These are phyloP conservation scores for Pelodiscus sinensis DNA, from an alignment of 2,113 vertebrate genomes.

Conservation along the genomic window DNA sequence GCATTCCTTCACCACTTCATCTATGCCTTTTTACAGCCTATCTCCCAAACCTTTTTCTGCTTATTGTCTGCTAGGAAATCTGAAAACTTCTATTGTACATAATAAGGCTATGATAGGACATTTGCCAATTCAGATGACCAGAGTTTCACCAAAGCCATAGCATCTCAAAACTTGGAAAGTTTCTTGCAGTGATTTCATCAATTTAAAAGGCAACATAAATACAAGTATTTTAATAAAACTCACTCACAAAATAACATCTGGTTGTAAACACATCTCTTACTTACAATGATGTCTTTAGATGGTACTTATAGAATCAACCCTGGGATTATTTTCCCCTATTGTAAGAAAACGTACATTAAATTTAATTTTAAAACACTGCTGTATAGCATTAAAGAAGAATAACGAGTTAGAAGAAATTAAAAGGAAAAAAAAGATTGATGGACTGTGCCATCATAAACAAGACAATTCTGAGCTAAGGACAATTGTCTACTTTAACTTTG, in stretches of 20 bases:
- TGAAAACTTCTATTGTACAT: not conserved
- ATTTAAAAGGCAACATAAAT: not conserved
- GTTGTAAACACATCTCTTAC: not conserved
- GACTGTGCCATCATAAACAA: not conserved
- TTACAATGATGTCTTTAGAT: not conserved
- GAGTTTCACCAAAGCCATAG: not conserved
- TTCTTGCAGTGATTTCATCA: conserved; percentile 4
- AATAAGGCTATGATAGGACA: not conserved
- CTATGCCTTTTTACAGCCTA: not conserved
- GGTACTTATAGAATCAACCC: not conserved
- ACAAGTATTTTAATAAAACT: not conserved
- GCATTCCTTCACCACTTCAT: not conserved
- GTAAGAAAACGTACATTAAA: not conserved
- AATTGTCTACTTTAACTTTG: not conserved
- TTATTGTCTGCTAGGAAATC: not conserved
- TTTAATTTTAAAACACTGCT: not conserved
- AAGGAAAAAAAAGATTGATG: not conserved
- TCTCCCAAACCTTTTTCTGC: not conserved
- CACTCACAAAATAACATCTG: not conserved
- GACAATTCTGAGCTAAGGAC: not conserved
- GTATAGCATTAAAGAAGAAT: not conserved
- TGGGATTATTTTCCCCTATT: not conserved
- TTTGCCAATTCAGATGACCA: not conserved
- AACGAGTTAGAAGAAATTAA: not conserved
- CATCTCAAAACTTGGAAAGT: not conserved